Base-by-base conservation (phyloP, 30 jellyfish, hydroid and myxozoan genomes). In the Chrysaora quinquecirrha region DNA sequence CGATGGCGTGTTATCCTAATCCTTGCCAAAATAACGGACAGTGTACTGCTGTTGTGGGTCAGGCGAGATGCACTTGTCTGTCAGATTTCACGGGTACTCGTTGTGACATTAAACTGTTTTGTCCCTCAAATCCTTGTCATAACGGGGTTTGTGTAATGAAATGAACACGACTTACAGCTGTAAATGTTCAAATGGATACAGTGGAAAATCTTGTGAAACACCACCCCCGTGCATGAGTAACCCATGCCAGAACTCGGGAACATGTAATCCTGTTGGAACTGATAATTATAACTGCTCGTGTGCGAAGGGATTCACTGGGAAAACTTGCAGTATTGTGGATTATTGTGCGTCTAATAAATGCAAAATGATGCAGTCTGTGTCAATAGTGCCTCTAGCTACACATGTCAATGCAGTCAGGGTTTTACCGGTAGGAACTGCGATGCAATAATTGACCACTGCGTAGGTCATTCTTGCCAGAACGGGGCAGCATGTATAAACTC, bases 401-500 rank as follows among this genome's bases (percentile, higher is more conserved):
- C 6, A 52, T 52, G 68, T 25, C 12, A 52, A 2, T 52, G 68
- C 25, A 25, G 27, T 20, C 9, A 9, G 4, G 68, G 68, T 52
- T 52, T 4, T 52, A 52, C 68, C 19, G 68, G 68, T 19, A 16
- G 29, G 6, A 10, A 9, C 2, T 52, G 68, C 68, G 68, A 16
- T 2, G 9, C 68, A 52, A 18, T 32, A 27, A 25, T 29, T 14
- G 46, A 76, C 69, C 47, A 35, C 32, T 76, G 87, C 78, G n/a
- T 19, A 16, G 56, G 67, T 33, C 25, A 49, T 12, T 73, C 69
- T 0, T 80, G 90, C 64, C 22, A 64, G 31, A 80, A 80, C 49
- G 83, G 83, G 12, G 83, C 77, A n/a, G 10, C 75, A 2, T 80
- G 90, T 54, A 23, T 48, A 31, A 80, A 49, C 29, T 30, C 71